Base-by-base conservation (phyloP, 2,888 invertebrate species). In the Leucophenga montana region DNA sequence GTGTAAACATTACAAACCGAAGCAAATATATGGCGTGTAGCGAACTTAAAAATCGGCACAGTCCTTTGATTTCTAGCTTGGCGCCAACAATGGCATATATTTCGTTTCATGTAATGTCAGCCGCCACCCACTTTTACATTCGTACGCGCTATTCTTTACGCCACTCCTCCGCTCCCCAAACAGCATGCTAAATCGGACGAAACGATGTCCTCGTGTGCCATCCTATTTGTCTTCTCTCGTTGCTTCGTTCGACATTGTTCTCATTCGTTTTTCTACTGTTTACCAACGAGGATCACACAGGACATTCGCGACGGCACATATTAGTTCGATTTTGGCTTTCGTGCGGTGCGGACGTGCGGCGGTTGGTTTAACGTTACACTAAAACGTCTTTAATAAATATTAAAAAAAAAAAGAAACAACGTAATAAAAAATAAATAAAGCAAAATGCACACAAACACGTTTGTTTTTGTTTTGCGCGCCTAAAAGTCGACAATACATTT, bases 281-380 rank as follows among this genome's bases (percentile, higher is more conserved):
- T 56, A 27, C 66, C 57, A 44, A 53, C 56, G 68, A 74, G 69
- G 82, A 78, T 75, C 76, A 59, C 76, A 59, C 59, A 59, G 33
- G 31, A 54, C 33, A 54, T 27, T 22, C 14, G 48, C 27, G 16
- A 14, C 46, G 68, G 70, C 54, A 61, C 22, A 27, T 27, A 22
- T 46, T 80, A 83, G 83, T 83, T 81, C 78, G 76, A 74, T 75
- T 84, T 83, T 76, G 80, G 78, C 82, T 81, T 73, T 80, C 69
- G 83, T 73, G 74, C 75, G 85, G 70, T 71, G 73, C 66, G 73
- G 84, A 78, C 77, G 77, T 62, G 22, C n/a, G n/a, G n/a, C n/a
- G n/a, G n/a, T n/a, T 46, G 50, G 3, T 2, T 27, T 6, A 6
- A 4, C 46, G n/a, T 46, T 46, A 46, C 46, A 3, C n/a, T 46